Evolutionary conservation across 2,113 vertebrate genomes (phyloP).

Genomic region (Microcebus tavaratra): DNA sequence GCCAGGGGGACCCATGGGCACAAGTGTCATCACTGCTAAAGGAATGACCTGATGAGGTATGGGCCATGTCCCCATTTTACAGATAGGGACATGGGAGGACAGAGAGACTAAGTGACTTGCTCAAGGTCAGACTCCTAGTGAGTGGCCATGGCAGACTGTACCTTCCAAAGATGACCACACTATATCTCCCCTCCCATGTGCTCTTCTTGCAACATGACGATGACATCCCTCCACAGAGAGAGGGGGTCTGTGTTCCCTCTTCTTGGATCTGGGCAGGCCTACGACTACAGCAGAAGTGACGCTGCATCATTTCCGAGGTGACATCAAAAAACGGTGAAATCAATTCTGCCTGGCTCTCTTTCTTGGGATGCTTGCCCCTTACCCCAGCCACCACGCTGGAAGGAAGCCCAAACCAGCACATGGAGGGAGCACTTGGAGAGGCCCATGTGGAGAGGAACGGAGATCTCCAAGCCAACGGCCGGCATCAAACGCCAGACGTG

Average conservation of each 20-base stretch:
- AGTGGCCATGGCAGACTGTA: neutral
- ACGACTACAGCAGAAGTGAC: neutral
- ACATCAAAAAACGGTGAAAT: neutral
- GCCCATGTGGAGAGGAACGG: accelerated
- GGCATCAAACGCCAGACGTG: neutral
- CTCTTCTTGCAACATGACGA: neutral
- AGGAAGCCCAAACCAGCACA: neutral
- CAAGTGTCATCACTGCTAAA: neutral
- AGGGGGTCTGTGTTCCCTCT: neutral
- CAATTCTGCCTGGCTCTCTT: neutral
- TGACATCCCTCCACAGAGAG: neutral
- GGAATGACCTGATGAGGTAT: neutral
- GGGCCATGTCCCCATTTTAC: neutral
- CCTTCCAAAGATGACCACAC: neutral
- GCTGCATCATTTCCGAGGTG: neutral
- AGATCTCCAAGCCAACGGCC: neutral
- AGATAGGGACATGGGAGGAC: neutral
- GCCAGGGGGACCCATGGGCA: neutral
- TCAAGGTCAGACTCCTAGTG: neutral
- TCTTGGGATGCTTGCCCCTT: neutral
- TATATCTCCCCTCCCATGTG: neutral
- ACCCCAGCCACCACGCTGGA: neutral
- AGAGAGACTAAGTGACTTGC: neutral
- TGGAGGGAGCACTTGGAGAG: neutral
- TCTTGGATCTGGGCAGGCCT: neutral